Percentiles rank a stretch among this genome's conserved stretches.
These are phyloP conservation scores for Mystacornis crossleyi DNA, from an alignment of 2,113 vertebrate species.

Conservation along the genomic window DNA sequence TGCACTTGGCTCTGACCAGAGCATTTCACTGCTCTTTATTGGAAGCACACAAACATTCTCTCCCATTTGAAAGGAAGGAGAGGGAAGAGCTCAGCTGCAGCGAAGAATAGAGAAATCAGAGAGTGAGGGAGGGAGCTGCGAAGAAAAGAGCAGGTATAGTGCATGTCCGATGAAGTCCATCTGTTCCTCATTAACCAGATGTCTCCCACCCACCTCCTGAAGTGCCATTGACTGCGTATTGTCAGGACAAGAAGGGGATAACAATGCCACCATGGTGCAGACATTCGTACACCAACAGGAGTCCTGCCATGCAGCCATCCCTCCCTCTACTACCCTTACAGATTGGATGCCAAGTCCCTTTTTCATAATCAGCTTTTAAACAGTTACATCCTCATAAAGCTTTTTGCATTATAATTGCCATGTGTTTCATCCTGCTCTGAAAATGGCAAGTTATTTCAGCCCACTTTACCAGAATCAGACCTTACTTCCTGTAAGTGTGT, in stretches of 20 bases:
- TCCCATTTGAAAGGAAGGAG: slow-evolving; percentile 12
- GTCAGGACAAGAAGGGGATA: slow-evolving; percentile 57
- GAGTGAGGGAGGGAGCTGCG: neutral
- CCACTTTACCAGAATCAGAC: neutral
- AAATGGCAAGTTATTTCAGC: slow-evolving; percentile 40
- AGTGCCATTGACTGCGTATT: slow-evolving; percentile 60
- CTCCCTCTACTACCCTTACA: slow-evolving; percentile 31
- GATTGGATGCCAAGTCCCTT: slow-evolving; percentile 43
- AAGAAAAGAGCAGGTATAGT: slow-evolving; percentile 42
- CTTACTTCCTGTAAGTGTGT: slow-evolving; percentile 30
- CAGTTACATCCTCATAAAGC: slow-evolving; percentile 49
- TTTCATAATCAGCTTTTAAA: slow-evolving; percentile 58
- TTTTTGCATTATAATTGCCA: slow-evolving; percentile 32
- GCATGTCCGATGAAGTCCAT: slow-evolving; percentile 44
- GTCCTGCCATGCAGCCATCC: slow-evolving; percentile 58
- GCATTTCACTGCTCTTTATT: neutral
- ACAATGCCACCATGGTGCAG: slow-evolving; percentile 54
- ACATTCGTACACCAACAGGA: slow-evolving; percentile 55
- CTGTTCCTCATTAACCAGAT: slow-evolving; percentile 73
- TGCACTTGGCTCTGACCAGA: neutral
- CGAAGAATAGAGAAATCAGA: slow-evolving; percentile 6
- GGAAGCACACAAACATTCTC: neutral
- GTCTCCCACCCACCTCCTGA: slow-evolving; percentile 69
- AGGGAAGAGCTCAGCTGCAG: slow-evolving; percentile 24
- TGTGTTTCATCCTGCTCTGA: slow-evolving; percentile 48